phyloP scores from a whole-genome alignment of 2,797 vertebrate genomes.

The Hylomyscus alleni region DNA sequence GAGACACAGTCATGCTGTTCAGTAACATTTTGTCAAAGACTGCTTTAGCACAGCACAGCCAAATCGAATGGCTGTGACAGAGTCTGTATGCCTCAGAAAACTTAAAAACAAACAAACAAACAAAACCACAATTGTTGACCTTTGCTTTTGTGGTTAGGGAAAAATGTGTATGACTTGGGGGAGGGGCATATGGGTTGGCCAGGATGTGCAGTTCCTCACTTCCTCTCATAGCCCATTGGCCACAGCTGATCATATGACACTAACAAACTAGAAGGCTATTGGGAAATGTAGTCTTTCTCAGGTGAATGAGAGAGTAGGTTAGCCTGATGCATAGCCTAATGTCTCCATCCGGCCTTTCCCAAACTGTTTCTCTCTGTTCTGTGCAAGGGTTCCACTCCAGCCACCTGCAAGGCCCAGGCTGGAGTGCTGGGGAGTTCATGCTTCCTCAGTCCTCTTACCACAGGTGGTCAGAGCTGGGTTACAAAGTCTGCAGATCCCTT shows the following conservation, averaged over 20 bases:
- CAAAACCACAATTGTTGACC: neutral
- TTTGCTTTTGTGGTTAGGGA: neutral
- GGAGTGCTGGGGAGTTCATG: neutral
- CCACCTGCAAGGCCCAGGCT: neutral
- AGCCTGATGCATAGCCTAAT: neutral
- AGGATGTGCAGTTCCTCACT: neutral
- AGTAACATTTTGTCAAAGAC: neutral
- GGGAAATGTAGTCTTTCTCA: conserved; percentile 44
- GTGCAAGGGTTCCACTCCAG: neutral
- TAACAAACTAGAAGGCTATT: neutral
- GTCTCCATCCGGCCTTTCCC: neutral
- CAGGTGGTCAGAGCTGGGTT: neutral
- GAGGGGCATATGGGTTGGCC: neutral
- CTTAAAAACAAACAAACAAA: neutral
- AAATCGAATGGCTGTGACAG: neutral
- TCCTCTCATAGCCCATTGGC: neutral
- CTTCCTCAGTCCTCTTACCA: neutral
- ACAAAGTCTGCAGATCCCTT: neutral
- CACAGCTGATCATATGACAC: neutral
- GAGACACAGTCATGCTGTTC: neutral
- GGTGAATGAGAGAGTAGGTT: neutral
- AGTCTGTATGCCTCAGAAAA: neutral
- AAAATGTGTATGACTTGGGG: neutral
- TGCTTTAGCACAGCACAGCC: neutral
- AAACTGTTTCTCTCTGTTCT: neutral